Evolutionary conservation across 1,140 invertebrate species (phyloP).

Genomic region (Rhagoletis pomonella): DNA sequence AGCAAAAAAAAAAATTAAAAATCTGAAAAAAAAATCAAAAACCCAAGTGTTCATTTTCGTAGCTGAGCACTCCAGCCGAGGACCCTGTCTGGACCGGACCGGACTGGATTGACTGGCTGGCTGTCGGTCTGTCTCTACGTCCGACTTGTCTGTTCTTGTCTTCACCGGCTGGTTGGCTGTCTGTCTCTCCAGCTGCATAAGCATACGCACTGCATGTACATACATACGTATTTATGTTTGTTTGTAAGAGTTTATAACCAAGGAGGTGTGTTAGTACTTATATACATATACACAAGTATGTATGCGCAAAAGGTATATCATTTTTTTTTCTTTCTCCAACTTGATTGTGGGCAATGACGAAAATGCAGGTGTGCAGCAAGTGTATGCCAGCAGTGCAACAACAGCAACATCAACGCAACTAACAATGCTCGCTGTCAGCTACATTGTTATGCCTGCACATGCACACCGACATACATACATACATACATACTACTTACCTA

Average conservation of each 20-base stretch:
- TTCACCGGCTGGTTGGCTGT: constrained; percentile 21
- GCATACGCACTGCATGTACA: not conserved
- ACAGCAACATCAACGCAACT: constrained; percentile 11
- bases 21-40: constrained; percentile 23
- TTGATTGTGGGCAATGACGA: constrained; percentile 47
- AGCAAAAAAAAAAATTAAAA: too few species aligned
- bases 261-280: too few species aligned
- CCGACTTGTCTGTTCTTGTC: constrained; percentile 28
- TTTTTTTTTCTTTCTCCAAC: not conserved
- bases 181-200: not conserved
- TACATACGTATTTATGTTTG: too few species aligned
- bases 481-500: too few species aligned
- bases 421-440: constrained; percentile 30
- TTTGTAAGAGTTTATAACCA: too few species aligned
- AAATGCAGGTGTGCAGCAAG: constrained; percentile 52
- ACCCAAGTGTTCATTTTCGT: constrained; percentile 48
- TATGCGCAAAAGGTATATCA: too few species aligned
- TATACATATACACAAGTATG: not conserved
- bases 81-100: constrained; percentile 49
- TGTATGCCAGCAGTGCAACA: constrained; percentile 16
- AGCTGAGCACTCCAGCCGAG: not conserved
- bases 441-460: constrained; percentile 7
- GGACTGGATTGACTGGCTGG: constrained; percentile 34
- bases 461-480: not conserved
- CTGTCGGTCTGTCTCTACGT: too few species aligned